Evolutionary conservation across 2,113 vertebrate genomes (phyloP).

Genomic region (Sander vitreus): DNA sequence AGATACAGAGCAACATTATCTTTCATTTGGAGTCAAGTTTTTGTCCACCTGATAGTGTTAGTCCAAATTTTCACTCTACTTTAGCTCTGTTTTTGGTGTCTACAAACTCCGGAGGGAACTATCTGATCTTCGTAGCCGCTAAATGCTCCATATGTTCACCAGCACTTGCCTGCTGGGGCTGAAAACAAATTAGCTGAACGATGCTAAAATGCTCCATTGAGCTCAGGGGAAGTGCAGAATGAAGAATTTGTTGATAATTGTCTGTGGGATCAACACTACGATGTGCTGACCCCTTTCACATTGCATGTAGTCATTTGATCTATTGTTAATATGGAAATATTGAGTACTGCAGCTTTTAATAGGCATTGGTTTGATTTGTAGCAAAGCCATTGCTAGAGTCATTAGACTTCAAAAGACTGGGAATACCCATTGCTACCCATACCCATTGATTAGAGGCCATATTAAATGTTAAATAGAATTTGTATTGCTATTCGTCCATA

Average conservation of each 20-base stretch:
- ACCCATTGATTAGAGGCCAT: too few species aligned
- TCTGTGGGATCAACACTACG: not conserved
- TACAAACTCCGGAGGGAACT: not conserved
- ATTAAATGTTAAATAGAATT: not conserved
- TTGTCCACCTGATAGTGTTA: not conserved
- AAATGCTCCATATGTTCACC: not conserved
- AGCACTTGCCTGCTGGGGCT: not conserved
- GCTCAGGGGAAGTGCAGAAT: not conserved
- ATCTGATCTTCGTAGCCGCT: not conserved
- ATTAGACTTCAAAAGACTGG: not conserved
- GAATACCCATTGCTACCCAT: not conserved
- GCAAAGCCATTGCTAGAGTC: not conserved
- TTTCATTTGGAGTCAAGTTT: not conserved
- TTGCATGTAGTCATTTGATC: not conserved
- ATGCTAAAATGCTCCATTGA: not conserved
- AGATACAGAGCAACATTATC: not conserved
- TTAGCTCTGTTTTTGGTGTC: conserved; percentile 1
- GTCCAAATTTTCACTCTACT: not conserved
- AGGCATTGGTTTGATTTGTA: not conserved
- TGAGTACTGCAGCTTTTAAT: not conserved
- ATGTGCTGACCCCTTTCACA: not conserved
- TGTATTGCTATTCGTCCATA: not conserved
- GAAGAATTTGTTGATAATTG: not conserved
- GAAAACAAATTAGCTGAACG: not conserved
- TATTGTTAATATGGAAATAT: not conserved